Base-by-base conservation (phyloP, 2,113 vertebrate genomes). In the Brachypteracias leptosomus region DNA sequence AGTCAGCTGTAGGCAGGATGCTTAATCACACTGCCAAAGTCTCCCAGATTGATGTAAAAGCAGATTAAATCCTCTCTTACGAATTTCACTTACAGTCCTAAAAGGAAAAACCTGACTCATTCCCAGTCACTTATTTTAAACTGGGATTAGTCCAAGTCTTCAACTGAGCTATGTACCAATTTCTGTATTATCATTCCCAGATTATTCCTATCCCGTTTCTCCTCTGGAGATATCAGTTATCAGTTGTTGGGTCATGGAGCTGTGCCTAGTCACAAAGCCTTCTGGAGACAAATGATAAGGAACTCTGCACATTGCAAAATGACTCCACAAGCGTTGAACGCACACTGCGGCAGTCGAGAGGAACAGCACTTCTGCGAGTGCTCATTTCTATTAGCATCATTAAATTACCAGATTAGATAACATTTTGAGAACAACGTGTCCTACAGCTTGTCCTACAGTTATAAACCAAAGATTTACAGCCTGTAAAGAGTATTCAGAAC, bases 261-360 rank as follows among this genome's bases (percentile, higher is more conserved):
- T 86, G 31, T 74, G 55, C 31, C 55, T 36, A 33, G 31, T 31
- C 31, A 61, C 40, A 25, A 58, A 44, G 17, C 26, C 28, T 40
- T 24, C 44, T 38, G 36, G 13, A 77, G 29, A 51, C 59, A 73
- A 74, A 31, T 3, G 11, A 18, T 71, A n/a, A 74, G 44, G 42
- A 91, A 29, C 28, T 40, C 3, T 3, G 19, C 7, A 20, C 16
- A 3, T 7, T 24, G 26, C 19, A 58, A 84, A 87, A 86, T 51
- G 14, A 83, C 65, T 84, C 77, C 49, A 70, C 40, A 29, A 54
- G 33, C 17, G 49, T 84, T 95, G 71, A n/a, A 58, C 3, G 0
- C 22, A 33, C 0, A 0, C 2, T 0, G 25, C 1, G 3, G 44
- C 11, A 26, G 26, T n/a, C 35, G 13, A 49, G 59, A 86, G 59